These are phyloP conservation scores for Nomada ferruginata DNA, from an alignment of 2,888 invertebrate genomes.

Conservation along the genomic window DNA sequence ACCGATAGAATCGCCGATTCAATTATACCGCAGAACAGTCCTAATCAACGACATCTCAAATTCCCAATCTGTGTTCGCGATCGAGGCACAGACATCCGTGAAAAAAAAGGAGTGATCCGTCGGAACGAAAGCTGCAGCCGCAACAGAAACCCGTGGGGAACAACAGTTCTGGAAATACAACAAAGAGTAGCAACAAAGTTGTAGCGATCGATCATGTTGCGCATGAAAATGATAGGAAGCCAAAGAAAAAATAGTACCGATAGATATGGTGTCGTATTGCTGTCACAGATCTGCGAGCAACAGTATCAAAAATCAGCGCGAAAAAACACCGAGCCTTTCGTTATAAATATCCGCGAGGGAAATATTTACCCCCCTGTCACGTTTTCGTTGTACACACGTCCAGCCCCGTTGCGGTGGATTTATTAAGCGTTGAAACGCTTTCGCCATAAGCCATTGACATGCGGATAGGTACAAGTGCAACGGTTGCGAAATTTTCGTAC, in stretches of 20 bases:
- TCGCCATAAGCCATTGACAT: conserved; percentile 11
- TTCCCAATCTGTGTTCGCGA: too few relatives aligned
- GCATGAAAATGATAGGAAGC: too few relatives aligned
- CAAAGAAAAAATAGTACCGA: background rate
- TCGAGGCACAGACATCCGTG: background rate
- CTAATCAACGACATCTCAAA: too few relatives aligned
- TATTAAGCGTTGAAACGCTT: conserved; percentile 27
- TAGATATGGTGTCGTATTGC: background rate
- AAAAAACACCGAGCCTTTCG: background rate
- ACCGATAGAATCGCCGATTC: background rate
- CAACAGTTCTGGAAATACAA: too few relatives aligned
- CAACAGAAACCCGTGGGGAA: too few relatives aligned
- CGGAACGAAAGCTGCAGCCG: too few relatives aligned
- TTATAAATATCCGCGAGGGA: background rate
- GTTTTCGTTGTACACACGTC: background rate
- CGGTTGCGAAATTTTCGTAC: conserved; percentile 5
- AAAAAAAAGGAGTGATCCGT: background rate
- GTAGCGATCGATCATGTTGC: background rate
- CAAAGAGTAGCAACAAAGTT: background rate
- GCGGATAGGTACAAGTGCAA: background rate
- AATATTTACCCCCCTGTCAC: background rate
- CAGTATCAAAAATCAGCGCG: background rate
- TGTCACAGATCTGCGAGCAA: background rate
- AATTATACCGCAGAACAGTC: background rate
- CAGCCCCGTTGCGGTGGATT: conserved; percentile 6